phyloP scores from a whole-genome alignment of 2,797 vertebrate species.

The Vultur gryphus region DNA sequence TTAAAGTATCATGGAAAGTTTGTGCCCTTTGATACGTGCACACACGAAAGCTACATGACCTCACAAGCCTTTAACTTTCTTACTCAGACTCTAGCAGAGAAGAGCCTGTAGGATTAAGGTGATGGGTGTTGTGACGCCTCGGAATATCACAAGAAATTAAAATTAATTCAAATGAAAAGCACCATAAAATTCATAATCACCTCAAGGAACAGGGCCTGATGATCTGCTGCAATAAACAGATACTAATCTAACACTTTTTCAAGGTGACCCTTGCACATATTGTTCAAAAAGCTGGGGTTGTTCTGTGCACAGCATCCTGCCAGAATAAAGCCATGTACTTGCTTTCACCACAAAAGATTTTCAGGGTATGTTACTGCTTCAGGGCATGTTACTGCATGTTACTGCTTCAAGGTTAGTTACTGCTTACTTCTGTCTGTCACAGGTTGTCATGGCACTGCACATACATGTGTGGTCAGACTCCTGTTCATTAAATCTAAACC shows the following conservation, averaged over 20 bases:
- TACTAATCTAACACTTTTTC: neutral
- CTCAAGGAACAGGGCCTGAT: neutral
- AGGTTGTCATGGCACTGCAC: neutral
- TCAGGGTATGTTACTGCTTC: neutral
- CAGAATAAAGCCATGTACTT: neutral
- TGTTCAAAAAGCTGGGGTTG: neutral
- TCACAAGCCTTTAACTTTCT: neutral
- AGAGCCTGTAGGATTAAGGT: neutral
- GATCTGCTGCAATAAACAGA: neutral
- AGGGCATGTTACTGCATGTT: neutral
- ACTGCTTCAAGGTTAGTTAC: neutral
- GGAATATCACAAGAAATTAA: neutral
- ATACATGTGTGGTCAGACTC: neutral
- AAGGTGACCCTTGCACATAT: neutral
- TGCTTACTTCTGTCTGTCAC: neutral
- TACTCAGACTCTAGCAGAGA: neutral
- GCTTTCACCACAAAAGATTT: neutral
- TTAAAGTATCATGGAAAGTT: neutral
- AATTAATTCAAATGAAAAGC: neutral
- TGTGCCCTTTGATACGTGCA: neutral
- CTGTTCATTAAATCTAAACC: neutral
- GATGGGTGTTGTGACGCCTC: neutral
- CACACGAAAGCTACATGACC: neutral
- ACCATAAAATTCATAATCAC: neutral
- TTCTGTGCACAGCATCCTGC: neutral